phyloP scores from a whole-genome alignment of 2,888 invertebrate genomes.

The Eupithecia vulgata region DNA sequence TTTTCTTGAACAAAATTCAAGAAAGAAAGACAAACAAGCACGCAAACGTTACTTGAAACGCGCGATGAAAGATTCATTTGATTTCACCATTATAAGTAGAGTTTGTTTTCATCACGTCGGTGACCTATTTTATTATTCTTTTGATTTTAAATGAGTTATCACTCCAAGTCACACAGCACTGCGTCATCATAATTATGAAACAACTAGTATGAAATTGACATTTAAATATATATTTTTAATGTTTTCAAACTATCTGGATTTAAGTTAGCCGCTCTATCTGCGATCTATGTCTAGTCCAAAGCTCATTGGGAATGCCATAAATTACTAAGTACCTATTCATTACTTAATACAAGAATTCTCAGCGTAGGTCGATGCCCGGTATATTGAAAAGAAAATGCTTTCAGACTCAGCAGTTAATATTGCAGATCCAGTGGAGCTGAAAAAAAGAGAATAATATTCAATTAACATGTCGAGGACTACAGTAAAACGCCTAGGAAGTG shows the following conservation, averaged over 20 bases:
- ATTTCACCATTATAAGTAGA: background rate
- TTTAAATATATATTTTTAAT: too few species aligned
- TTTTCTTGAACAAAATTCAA: background rate
- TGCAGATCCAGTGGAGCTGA: conserved; percentile 23
- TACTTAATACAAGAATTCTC: conserved; percentile 26
- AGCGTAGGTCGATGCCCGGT: conserved; percentile 30
- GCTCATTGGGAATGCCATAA: background rate
- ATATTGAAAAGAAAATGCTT: conserved; percentile 40
- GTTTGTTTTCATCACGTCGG: conserved; percentile 1
- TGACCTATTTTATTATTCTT: background rate
- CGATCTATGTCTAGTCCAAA: background rate
- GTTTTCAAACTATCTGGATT: too few species aligned
- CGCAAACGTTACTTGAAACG: background rate
- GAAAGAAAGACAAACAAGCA: background rate
- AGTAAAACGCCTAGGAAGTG: conserved; percentile 16
- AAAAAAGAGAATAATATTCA: conserved; percentile 22
- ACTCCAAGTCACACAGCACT: background rate
- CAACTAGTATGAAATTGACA: background rate
- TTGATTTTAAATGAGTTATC: conserved; percentile 3
- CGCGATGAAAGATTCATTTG: conserved; percentile 10
- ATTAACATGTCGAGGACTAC: conserved; percentile 7
- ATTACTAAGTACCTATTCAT: background rate
- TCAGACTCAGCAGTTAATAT: conserved; percentile 26
- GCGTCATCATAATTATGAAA: background rate
- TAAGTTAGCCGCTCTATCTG: background rate